Evolutionary conservation across 2,113 vertebrate species (phyloP).

Genomic region (Montifringilla adamsi): DNA sequence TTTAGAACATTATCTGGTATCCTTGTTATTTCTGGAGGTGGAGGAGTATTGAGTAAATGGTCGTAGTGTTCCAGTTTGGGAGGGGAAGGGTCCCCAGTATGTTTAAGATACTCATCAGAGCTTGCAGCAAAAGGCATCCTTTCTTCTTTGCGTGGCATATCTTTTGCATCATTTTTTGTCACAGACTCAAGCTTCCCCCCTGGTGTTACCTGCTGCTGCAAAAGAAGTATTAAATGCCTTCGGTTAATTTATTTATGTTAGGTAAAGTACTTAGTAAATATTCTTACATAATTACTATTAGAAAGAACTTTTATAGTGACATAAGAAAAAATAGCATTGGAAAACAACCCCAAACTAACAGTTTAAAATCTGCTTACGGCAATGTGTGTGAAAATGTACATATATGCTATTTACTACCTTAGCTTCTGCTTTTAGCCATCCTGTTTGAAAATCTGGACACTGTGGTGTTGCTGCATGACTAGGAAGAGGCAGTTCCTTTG

Average conservation of each 20-base stretch:
- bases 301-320: background rate
- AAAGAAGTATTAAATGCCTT: background rate
- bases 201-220: background rate
- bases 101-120: constrained; percentile 53
- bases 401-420: background rate
- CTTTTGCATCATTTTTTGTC: background rate
- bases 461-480: constrained; percentile 51
- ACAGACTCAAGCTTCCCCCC: background rate
- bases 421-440: constrained; percentile 72
- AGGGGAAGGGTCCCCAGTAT: constrained; percentile 55
- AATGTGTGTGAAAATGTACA: background rate
- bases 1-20: constrained; percentile 77
- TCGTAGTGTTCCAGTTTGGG: constrained; percentile 66
- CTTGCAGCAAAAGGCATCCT: background rate
- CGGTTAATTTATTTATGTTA: background rate
- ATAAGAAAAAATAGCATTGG: background rate
- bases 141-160: background rate
- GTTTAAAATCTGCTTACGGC: background rate
- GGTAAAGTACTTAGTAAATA: background rate
- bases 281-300: background rate
- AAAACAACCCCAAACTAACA: background rate
- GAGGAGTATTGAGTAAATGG: constrained; percentile 70
- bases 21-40: constrained; percentile 73
- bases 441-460: constrained; percentile 72
- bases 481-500: background rate